phyloP scores from a whole-genome alignment of 2,113 vertebrate species.

The Cryptotis parvus region DNA sequence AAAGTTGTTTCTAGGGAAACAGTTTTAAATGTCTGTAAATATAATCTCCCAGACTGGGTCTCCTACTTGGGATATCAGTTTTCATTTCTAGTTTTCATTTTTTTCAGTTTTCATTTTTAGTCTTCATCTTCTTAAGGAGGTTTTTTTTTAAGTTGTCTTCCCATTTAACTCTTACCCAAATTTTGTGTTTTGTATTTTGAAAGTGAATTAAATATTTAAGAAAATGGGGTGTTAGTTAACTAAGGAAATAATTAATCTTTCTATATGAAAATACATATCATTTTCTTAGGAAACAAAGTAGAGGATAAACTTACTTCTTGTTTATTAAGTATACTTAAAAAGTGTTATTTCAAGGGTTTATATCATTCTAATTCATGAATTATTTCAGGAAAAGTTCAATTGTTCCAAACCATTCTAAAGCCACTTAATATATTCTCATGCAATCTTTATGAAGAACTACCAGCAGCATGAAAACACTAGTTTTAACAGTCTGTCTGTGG shows the following conservation, averaged over 20 bases:
- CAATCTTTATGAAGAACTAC: conserved; percentile 11
- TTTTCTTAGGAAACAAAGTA: conserved; percentile 29
- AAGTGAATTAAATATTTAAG: conserved; percentile 10
- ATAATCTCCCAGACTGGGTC: not conserved
- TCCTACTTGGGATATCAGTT: not conserved
- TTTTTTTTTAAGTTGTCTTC: conserved; percentile 10
- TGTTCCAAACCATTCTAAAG: conserved; percentile 38
- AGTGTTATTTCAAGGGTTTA: not conserved
- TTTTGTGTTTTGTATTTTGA: not conserved
- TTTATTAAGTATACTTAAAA: conserved; percentile 31
- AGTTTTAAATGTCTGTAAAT: conserved; percentile 7
- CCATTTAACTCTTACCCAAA: not conserved
- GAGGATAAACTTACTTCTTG: conserved; percentile 12
- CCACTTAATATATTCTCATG: conserved; percentile 10
- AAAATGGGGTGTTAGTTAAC: not conserved
- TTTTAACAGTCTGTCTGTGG: conserved; percentile 4
- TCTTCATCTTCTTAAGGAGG: conserved; percentile 18
- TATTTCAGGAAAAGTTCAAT: conserved; percentile 17
- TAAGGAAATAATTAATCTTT: not conserved
- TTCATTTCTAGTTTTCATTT: not conserved
- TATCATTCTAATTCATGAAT: not conserved
- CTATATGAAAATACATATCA: conserved; percentile 9
- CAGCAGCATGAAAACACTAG: not conserved
- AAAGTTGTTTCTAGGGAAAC: not conserved
- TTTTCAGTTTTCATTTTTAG: not conserved